phyloP scores from a whole-genome alignment of 1,140 invertebrate genomes.

The Eciton burchellii region DNA sequence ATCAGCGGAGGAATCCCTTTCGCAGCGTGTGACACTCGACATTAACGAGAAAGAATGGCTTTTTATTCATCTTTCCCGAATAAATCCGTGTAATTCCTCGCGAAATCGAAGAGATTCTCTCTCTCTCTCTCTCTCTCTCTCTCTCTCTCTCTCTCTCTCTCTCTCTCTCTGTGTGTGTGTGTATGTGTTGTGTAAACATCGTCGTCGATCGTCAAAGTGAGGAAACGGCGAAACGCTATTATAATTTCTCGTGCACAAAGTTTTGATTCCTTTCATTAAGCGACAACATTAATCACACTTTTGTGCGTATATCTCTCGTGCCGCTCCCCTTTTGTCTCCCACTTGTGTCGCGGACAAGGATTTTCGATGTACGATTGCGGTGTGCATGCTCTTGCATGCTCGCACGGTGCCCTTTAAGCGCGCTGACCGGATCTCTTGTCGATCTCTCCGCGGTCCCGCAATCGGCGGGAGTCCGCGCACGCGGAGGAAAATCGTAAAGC shows the following conservation, averaged over 20 bases:
- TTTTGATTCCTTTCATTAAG: too few species aligned
- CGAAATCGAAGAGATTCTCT: background rate
- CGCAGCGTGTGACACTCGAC: background rate
- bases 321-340: background rate
- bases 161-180: too few species aligned
- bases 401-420: conserved; percentile 1
- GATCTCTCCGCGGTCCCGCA: conserved; percentile 17
- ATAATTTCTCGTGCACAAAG: too few species aligned
- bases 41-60: background rate
- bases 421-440: conserved; percentile 21
- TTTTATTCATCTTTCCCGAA: too few species aligned
- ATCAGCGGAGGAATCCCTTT: conserved; percentile 16
- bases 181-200: too few species aligned
- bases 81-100: background rate
- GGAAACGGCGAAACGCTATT: too few species aligned
- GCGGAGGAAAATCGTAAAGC: conserved; percentile 64
- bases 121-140: too few species aligned
- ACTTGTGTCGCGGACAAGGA: background rate
- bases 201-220: too few species aligned
- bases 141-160: too few species aligned
- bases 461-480: background rate
- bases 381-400: conserved; percentile 15
- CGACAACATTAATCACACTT: too few species aligned
- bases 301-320: background rate
- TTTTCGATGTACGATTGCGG: background rate